Evolutionary conservation across 2,797 vertebrate species (phyloP).

Genomic region (Avahi laniger): DNA sequence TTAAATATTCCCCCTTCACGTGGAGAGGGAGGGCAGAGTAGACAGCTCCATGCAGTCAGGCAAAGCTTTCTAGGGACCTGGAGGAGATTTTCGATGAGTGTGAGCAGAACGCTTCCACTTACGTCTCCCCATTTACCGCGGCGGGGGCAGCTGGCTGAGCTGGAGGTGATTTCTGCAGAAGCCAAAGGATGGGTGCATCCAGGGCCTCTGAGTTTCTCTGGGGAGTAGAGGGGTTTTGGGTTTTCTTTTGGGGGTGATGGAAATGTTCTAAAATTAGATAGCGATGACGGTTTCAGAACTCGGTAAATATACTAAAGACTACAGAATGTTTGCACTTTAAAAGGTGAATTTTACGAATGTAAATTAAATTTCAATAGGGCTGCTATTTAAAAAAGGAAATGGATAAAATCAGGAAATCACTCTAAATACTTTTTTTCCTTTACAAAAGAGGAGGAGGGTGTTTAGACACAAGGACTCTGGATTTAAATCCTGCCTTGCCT

Average conservation of each 20-base stretch:
- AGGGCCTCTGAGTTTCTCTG: not conserved
- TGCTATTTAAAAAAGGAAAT: not conserved
- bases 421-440: not conserved
- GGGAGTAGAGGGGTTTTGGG: not conserved
- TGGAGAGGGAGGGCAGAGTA: not conserved
- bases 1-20: not conserved
- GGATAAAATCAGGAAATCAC: not conserved
- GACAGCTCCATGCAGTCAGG: not conserved
- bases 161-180: not conserved
- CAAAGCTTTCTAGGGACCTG: not conserved
- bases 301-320: not conserved
- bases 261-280: slow-evolving; percentile 10
- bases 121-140: accelerated
- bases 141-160: not conserved
- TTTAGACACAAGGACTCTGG: not conserved
- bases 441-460: not conserved
- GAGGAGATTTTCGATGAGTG: not conserved
- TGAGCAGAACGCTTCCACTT: not conserved
- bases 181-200: not conserved
- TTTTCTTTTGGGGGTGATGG: not conserved
- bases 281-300: not conserved
- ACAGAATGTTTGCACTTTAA: not conserved
- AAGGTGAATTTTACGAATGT: not conserved
- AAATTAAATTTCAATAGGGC: slow-evolving; percentile 14
- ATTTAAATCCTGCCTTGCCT: not conserved